Evolutionary conservation across 2,113 vertebrate genomes (phyloP), one percentile per base, ranked within the genome.

Genomic region (Donacobius atricapilla): DNA sequence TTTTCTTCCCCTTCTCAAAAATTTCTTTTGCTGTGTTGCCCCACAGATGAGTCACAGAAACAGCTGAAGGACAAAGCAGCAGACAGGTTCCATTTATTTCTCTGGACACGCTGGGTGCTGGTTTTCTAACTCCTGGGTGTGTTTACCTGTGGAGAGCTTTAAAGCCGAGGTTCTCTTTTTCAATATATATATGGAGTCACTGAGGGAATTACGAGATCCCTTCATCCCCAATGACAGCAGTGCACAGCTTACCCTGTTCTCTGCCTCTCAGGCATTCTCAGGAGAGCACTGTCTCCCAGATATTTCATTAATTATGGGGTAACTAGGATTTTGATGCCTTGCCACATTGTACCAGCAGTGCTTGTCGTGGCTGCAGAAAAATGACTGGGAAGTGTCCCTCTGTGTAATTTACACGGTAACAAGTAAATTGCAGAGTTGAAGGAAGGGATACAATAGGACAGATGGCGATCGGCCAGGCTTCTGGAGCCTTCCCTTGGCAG

Each of bases 191-290:
- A 5, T 14, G 21, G n/a, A 66, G 51, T 78, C 47, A 71, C 44
- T 0, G 15, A n/a, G 40, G 22, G 44, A 79, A 58, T 76, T 4
- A 40, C 0, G 0, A 44, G 44, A 82, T 33, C 13, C 7, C 7
- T 53, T 58, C 11, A 25, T 40, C 13, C 30, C 45, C 64, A 44
- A 1, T 15, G 44, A 30, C 3, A 11, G 17, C 5, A 3, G 25
- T 20, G 23, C 0, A 1, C n/a, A 75, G 39, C 15, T 37, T 15
- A 15, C 10, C 7, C n/a, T 57, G 16, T 15, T 61, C 50, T 51
- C 37, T 65, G 63, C 45, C 37, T 60, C 66, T 64, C 27, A 44
- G 58, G 31, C 24, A 2, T 39, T 65, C 68, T 83, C 58, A 37
- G 15, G 15, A 58, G 9, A 60, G 20, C 40, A 11, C 35, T 15